Base-by-base conservation (phyloP, 1,140 invertebrate species). In the Proctacanthus coquilletti region DNA sequence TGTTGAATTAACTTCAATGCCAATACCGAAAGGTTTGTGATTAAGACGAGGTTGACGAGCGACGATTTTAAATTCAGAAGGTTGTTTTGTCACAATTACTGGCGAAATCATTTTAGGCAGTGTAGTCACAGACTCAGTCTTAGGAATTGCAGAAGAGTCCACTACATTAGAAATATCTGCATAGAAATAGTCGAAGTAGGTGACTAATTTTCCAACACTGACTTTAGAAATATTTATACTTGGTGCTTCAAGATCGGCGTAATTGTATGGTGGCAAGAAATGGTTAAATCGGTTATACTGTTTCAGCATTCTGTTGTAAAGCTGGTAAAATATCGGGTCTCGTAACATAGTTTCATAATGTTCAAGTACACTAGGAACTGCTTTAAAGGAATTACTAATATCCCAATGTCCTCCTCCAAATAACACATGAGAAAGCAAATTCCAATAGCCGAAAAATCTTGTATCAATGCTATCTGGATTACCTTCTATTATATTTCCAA, bases 101-200 rank as follows among this genome's bases (percentile, higher is more conserved):
- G n/a, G n/a, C n/a, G n/a, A n/a, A n/a, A n/a, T n/a, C n/a, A n/a
- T n/a, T n/a, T n/a, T n/a, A n/a, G n/a, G n/a, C n/a, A n/a, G n/a
- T n/a, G n/a, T n/a, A n/a, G n/a, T n/a, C n/a, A n/a, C n/a, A n/a
- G n/a, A n/a, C n/a, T n/a, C n/a, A n/a, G n/a, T n/a, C n/a, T n/a
- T n/a, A n/a, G n/a, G n/a, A n/a, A n/a, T n/a, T n/a, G n/a, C n/a
- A n/a, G n/a, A n/a, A n/a, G 0, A 72, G 71, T 48, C 60, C 13
- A 82, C 41, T 35, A 71, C 71, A 45, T 80, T 77, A 48, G 66
- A 74, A 20, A 80, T 69, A 42, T 78, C 70, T 13, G 77, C 46
- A 46, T 79, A 71, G 45, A 71, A 74, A 21, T 77, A 62, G 33
- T 82, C 76, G 58, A 81, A 80, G 53, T 71, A 83, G 17, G 80